phyloP scores from a whole-genome alignment of 2,113 vertebrate genomes.

The Clarias gariepinus region DNA sequence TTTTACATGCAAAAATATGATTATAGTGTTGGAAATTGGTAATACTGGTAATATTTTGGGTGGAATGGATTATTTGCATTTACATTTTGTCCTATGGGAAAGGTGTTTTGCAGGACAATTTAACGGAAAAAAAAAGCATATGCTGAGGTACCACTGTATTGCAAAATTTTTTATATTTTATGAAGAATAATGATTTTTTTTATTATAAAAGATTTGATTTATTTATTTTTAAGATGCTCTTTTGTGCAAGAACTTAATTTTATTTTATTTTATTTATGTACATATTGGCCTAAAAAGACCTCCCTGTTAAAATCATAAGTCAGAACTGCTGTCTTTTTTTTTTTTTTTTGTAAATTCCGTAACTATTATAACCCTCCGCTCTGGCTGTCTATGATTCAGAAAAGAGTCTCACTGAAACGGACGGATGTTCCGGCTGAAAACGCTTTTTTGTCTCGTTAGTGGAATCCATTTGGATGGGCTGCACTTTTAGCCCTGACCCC shows the following conservation, averaged over 20 bases:
- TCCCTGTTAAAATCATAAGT: not conserved
- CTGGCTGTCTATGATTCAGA: not conserved
- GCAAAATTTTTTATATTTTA: too few species aligned
- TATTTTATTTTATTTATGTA: not conserved
- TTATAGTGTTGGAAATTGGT: too few species aligned
- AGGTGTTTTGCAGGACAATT: too few species aligned
- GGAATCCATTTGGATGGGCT: constrained; percentile 6
- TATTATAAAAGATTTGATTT: too few species aligned
- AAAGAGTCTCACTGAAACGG: not conserved
- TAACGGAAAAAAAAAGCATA: too few species aligned
- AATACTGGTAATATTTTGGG: too few species aligned
- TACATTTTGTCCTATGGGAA: too few species aligned
- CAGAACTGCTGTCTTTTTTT: not conserved
- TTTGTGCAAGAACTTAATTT: not conserved
- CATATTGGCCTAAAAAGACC: not conserved
- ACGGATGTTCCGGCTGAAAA: not conserved
- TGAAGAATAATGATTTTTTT: too few species aligned
- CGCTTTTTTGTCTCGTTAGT: not conserved
- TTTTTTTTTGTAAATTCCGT: not conserved
- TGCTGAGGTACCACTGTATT: too few species aligned
- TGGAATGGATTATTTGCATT: too few species aligned
- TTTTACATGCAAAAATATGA: too few species aligned
- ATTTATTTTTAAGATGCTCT: not conserved
- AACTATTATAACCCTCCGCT: not conserved
- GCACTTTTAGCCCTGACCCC: not conserved